Evolutionary conservation across 2,888 invertebrate genomes (phyloP), one percentile per base, ranked within the genome.

Genomic region (Nudaria mundana): DNA sequence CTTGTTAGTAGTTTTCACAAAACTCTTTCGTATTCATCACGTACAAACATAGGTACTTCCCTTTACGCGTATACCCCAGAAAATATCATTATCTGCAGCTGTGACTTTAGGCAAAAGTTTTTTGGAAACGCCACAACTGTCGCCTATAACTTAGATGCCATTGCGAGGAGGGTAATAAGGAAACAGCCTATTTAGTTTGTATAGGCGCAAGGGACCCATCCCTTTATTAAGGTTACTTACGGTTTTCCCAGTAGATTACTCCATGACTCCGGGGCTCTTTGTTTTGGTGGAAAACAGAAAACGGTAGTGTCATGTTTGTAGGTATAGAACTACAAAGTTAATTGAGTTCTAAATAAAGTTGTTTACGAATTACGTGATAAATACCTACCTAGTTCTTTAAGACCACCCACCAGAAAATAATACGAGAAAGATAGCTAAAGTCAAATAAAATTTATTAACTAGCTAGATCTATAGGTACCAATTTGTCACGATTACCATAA

Each of bases 191-290:
- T 48, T 57, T 51, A 45, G 50, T 58, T 56, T 37, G 46, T 53
- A 37, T 26, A 51, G 43, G 33, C 51, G 36, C 48, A 37, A 38
- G 51, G 63, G 56, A 48, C 39, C 45, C 42, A 53, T 60, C 50
- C 59, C 49, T 62, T 60, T 54, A 61, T 61, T 61, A 58, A 44
- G 48, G 42, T 58, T 52, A 48, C 48, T 33, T 40, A 46, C 51
- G 47, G 48, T 49, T 25, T 46, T 20, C 50, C 44, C 29, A 31
- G 32, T 38, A 37, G 38, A 40, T 38, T 38, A 24, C 25, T 40
- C 40, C 43, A 54, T 49, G 51, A 48, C 53, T 33, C 12, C 36
- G 23, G 22, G 37, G 31, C 16, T 22, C 37, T 34, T 46, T 48
- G 34, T 38, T 47, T 44, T 47, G 35, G n/a, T 32, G 10, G 13